Evolutionary conservation across 2,797 vertebrate species (phyloP), one percentile per base, ranked within the genome.

Genomic region (Labeo calbasu): DNA sequence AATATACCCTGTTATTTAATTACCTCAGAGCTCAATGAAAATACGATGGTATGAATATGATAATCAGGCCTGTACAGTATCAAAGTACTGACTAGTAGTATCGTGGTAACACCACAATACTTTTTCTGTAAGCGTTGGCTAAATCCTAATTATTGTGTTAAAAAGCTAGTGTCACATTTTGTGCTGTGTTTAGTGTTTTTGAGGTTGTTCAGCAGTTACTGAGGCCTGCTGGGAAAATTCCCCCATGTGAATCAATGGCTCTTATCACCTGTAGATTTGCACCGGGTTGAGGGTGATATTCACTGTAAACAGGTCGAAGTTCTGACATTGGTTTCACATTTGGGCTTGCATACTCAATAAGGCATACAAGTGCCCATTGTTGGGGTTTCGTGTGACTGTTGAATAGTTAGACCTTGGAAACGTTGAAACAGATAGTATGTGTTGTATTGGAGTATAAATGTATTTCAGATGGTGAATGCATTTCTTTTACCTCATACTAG

Each of bases 221-320:
- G 14, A 53, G 76, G 43, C 82, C 36, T 71, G 40, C 76, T 78
- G 65, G 75, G 40, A 71, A 76, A 32, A 59, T 61, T 78, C 19
- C 5, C 63, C 75, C 14, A 0, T 66, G 71, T 51, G 50, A 77
- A 66, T 83, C 73, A 70, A 72, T 72, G 43, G 25, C 61, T 86
- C 46, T 55, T 40, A 79, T 85, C 80, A 87, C 76, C 86, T 85
- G 80, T 80, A 85, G 86, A 25, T 83, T 46, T 70, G 48, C 8
- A 5, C 48, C 36, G 15, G n/a, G 14, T 66, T 72, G 17, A 82
- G 80, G 69, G 43, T 36, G 51, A 76, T 71, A 46, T 28, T 65
- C 77, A 19, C 19, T 65, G 73, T 53, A 21, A 55, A 84, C 19
- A 25, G 63, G 23, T 70, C 65, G 43, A n/a, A 53, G 61, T 78